Base-by-base conservation (phyloP, 2,888 invertebrate genomes). In the Encarsia formosa region DNA sequence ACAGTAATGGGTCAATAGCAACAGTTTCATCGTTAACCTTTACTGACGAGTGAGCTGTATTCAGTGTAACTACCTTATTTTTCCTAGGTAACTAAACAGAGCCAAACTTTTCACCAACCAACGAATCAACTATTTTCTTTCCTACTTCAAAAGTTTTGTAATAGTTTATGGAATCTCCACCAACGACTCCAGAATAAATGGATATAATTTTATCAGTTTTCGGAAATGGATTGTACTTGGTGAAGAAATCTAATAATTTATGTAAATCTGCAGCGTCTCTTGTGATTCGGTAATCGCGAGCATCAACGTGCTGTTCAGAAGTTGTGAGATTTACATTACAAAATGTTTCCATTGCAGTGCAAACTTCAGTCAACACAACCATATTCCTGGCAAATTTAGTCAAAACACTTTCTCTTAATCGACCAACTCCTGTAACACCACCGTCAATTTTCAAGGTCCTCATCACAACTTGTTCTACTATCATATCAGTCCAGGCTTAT, bases 231-330 rank as follows among this genome's bases (percentile, higher is more conserved):
- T 66, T 59, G 66, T 70, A 67, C 13, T 52, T 26, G 57, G 57
- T 60, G 43, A 69, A 66, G 67, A 66, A 72, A 51, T 66, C 60
- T 4, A 60, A 5, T 58, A 72, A 63, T 60, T 54, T 70, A 56
- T 49, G 24, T 19, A 65, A 46, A 46, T 65, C 65, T 57, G 52
- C 34, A 54, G 46, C 32, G 61, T 69, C 64, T 63, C 56, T 66
- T 45, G 66, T 65, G 54, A 69, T 55, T 56, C 69, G 58, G 48
- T 68, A 68, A 63, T 68, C 63, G 56, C 69, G 68, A 40, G 67
- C 63, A 65, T 71, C 70, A 41, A 70, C 67, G 63, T 73, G 69
- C 61, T 72, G 71, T 3, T 71, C 68, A 1, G 63, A 61, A 11
- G 26, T 46, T n/a, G n/a, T n/a, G n/a, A n/a, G n/a, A n/a, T n/a